phyloP scores from a whole-genome alignment of 2,113 vertebrate species.

The Hemiscyllium ocellatum region DNA sequence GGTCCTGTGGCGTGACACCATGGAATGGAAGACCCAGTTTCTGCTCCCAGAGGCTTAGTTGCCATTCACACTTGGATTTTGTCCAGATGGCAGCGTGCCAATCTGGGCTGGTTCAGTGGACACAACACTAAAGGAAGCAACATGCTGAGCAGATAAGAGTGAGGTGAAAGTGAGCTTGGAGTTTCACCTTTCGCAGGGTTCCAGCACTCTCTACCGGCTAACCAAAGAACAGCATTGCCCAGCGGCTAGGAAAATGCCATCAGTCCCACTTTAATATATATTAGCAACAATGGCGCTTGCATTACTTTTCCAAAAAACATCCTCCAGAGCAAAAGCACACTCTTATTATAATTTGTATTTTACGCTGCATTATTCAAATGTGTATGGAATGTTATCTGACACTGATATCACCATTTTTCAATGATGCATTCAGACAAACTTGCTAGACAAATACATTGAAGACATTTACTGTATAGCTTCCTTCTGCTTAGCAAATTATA shows the following conservation, averaged over 20 bases:
- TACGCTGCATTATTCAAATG: neutral
- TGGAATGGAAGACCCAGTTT: constrained; percentile 2
- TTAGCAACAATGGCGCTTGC: neutral
- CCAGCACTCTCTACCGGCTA: constrained; percentile 20
- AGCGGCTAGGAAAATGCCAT: neutral
- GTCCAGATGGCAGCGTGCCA: constrained; percentile 28
- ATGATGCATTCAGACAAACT: neutral
- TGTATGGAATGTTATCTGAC: neutral
- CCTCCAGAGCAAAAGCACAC: neutral
- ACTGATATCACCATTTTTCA: neutral
- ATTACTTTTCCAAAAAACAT: neutral
- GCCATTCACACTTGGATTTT: constrained; percentile 9
- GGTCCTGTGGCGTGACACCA: constrained; percentile 31
- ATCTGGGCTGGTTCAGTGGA: neutral
- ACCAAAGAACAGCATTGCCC: neutral
- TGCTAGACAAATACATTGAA: neutral
- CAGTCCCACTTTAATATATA: too few species aligned
- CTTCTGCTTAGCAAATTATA: neutral
- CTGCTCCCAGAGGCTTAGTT: neutral
- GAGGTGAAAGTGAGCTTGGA: neutral
- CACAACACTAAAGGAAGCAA: neutral
- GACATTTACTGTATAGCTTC: neutral
- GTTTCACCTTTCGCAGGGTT: neutral
- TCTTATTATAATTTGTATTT: neutral
- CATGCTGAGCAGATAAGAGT: neutral